phyloP scores from a whole-genome alignment of 64 coral and sea anemone species.

The Montipora foliosa region DNA sequence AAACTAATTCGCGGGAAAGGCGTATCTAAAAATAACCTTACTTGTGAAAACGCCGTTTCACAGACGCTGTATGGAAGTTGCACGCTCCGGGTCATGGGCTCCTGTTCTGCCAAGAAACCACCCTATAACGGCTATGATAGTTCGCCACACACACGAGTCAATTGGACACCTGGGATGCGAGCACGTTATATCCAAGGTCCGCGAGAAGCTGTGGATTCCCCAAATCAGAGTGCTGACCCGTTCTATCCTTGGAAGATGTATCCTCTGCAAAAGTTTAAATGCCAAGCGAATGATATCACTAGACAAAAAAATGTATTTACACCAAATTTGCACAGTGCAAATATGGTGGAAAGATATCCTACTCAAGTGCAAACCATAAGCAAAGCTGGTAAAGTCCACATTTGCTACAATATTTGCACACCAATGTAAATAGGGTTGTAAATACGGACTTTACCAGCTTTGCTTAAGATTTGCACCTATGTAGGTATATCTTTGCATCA shows the following conservation, averaged over 20 bases:
- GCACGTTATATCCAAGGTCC: slow-evolving; percentile 38
- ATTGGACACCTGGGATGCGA: slow-evolving; percentile 58
- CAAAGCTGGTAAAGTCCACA: too few species aligned
- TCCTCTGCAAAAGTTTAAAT: slow-evolving; percentile 28
- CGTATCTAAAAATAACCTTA: too few species aligned
- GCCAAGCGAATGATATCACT: slow-evolving; percentile 4
- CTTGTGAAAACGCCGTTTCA: too few species aligned
- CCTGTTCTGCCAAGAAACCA: slow-evolving; percentile 44
- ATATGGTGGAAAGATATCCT: not conserved
- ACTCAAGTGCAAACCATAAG: too few species aligned
- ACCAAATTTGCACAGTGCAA: too few species aligned
- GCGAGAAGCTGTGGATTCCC: slow-evolving; percentile 59
- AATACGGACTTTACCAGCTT: too few species aligned
- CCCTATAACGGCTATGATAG: not conserved
- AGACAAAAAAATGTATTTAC: not conserved
- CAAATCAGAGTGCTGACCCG: slow-evolving; percentile 19
- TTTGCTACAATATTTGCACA: too few species aligned
- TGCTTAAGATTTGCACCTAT: too few species aligned
- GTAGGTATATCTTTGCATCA: too few species aligned
- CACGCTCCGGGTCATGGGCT: not conserved
- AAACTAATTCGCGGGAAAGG: too few species aligned
- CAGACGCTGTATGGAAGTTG: too few species aligned
- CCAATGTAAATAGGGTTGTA: too few species aligned
- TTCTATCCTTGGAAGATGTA: slow-evolving; percentile 25
- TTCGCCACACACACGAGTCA: slow-evolving; percentile 8